Conservation (phyloP, 2,797 vertebrate species). For the Carduelis carduelis region DNA sequence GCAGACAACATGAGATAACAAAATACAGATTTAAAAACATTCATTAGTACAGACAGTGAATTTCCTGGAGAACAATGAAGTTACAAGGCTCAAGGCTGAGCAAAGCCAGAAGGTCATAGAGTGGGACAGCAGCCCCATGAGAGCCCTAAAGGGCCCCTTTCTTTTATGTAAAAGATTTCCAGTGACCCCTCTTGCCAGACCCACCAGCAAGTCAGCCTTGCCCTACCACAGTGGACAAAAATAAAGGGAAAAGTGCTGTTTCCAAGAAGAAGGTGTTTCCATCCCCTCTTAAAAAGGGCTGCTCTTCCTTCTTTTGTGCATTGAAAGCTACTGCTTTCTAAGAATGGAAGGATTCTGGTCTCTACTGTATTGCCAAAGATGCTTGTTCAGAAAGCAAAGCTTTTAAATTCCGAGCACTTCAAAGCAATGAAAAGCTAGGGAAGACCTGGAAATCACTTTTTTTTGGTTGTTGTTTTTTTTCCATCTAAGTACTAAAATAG, state of each 20-base stretch:
- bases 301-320: not conserved
- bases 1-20: not conserved
- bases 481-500: not conserved
- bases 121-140: not conserved
- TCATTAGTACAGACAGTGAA: not conserved
- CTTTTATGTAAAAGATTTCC: not conserved
- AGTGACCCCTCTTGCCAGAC: not conserved
- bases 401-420: not conserved
- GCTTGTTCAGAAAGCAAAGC: not conserved
- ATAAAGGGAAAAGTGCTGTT: not conserved
- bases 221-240: not conserved
- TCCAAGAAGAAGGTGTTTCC: not conserved
- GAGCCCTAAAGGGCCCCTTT: not conserved
- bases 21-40: constrained; percentile 19
- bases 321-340: not conserved
- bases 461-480: not conserved
- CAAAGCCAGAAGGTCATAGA: not conserved
- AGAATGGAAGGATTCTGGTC: not conserved
- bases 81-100: not conserved
- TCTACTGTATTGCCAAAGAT: not conserved
- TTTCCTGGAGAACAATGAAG: constrained; percentile 27
- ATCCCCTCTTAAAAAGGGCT: not conserved
- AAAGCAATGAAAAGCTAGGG: not conserved
- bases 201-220: not conserved
- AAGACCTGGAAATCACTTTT: not conserved